Conservation (phyloP, 1,140 invertebrate species). For the Ostrea denselamellosa region DNA sequence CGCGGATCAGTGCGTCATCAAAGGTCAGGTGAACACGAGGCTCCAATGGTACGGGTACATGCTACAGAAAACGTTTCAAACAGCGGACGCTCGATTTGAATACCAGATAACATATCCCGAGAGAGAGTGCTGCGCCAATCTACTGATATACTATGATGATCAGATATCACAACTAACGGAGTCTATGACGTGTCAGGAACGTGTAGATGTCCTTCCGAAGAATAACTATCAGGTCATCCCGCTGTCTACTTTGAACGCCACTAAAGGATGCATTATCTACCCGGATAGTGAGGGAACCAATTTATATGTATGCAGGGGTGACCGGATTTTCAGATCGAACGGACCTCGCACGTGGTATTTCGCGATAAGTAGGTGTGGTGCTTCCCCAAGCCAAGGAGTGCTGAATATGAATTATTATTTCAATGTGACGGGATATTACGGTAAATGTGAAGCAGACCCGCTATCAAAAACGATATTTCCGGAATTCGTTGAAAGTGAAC, state of each 20-base stretch:
- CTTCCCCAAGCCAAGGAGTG: conserved; percentile 39
- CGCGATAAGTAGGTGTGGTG: conserved; percentile 68
- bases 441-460: conserved; percentile 73
- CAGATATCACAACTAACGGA: conserved; percentile 68
- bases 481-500: conserved; percentile 54
- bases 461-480: conserved; percentile 67
- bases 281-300: conserved; percentile 60
- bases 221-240: conserved; percentile 74
- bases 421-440: conserved; percentile 74
- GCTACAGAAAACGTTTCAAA: conserved; percentile 72
- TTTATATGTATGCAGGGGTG: conserved; percentile 71
- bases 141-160: conserved; percentile 75
- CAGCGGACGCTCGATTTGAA: conserved; percentile 69
- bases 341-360: conserved; percentile 74
- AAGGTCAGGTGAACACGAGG: conserved; percentile 62
- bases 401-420: conserved; percentile 73
- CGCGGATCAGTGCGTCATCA: conserved; percentile 58
- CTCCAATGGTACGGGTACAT: conserved; percentile 73
- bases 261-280: conserved; percentile 69
- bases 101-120: conserved; percentile 74
- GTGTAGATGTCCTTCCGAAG: conserved; percentile 64
- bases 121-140: conserved; percentile 70
- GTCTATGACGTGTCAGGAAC: conserved; percentile 71
- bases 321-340: conserved; percentile 71
- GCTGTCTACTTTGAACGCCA: conserved; percentile 63